Evolutionary conservation across 1,140 invertebrate species (phyloP).

Genomic region (Lepidurus arcticus): DNA sequence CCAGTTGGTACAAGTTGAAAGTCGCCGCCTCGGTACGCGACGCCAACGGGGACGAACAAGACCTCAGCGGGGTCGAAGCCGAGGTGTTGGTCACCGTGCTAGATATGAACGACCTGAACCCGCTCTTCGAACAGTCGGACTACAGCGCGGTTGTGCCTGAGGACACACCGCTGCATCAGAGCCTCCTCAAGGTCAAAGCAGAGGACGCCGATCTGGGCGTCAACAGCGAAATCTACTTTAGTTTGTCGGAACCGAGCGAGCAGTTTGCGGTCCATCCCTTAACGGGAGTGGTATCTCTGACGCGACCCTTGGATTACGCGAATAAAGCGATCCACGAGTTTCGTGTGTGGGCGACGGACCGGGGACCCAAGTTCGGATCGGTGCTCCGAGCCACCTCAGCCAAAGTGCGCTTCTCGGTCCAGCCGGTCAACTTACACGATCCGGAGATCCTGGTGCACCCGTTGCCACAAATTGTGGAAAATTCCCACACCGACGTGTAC

Average conservation of each 20-base stretch:
- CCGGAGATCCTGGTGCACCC: constrained; percentile 75
- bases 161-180: constrained; percentile 72
- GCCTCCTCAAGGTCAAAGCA: constrained; percentile 55
- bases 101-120: constrained; percentile 87
- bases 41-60: constrained; percentile 48
- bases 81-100: constrained; percentile 71
- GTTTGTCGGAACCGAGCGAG: constrained; percentile 71
- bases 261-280: constrained; percentile 88
- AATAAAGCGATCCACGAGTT: constrained; percentile 65
- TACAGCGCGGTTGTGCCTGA: constrained; percentile 85
- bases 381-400: constrained; percentile 51
- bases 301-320: constrained; percentile 64
- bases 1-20: constrained; percentile 71
- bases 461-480: constrained; percentile 73
- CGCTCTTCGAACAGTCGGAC: constrained; percentile 78
- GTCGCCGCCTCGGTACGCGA: constrained; percentile 64
- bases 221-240: constrained; percentile 95
- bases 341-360: constrained; percentile 72
- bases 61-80: constrained; percentile 60
- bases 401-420: constrained; percentile 70
- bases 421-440: constrained; percentile 75
- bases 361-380: constrained; percentile 60
- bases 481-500: constrained; percentile 78
- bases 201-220: constrained; percentile 90
- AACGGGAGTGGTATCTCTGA: constrained; percentile 77